Evolutionary conservation across 2,888 invertebrate genomes (phyloP), one percentile per base, ranked within the genome.

Genomic region (Troglohyphantes excavatus): DNA sequence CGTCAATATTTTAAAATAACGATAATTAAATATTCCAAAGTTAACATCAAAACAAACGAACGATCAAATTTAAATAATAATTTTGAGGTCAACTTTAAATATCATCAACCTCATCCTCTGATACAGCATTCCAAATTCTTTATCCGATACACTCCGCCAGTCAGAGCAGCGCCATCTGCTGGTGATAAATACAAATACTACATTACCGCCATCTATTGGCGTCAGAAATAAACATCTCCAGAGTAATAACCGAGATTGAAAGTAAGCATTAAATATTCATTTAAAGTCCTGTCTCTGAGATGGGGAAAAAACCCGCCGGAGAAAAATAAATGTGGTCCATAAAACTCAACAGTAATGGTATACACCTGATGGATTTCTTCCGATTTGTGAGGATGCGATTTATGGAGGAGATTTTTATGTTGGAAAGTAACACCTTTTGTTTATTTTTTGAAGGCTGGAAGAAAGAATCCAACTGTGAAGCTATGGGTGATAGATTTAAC

Each of bases 381-480:
- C 1, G 9, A n/a, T 53, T 53, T 53, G n/a, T 7, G n/a, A 53
- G 53, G n/a, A 53, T 1, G 53, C 2, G 2, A 11, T 53, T 53
- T 53, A 53, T 53, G n/a, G n/a, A n/a, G n/a, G n/a, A 0, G 1
- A 2, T 2, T 53, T 53, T 53, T 2, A 2, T 7, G 53, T 5
- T n/a, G 5, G 53, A n/a, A 53, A 23, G 19, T 78, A 65, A 65
- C 17, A 13, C 1, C 29, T 65, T 27, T n/a, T 46, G 5, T 46
- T 65, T 59, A 61, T 11, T 70, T 26, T 59, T 70, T 76, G 0
- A 26, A 92, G 91, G 85, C 92, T 21, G 91, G 91, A 3, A 68
- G 91, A n/a, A 89, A 91, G 43, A 92, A 91, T 67, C 92, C 92
- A 9, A 91, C 79, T 2, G 85, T 91, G 11, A 89, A 23, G 9